These are phyloP conservation scores for Hippolais icterina DNA, from an alignment of 2,113 vertebrate species.

Conservation along the genomic window DNA sequence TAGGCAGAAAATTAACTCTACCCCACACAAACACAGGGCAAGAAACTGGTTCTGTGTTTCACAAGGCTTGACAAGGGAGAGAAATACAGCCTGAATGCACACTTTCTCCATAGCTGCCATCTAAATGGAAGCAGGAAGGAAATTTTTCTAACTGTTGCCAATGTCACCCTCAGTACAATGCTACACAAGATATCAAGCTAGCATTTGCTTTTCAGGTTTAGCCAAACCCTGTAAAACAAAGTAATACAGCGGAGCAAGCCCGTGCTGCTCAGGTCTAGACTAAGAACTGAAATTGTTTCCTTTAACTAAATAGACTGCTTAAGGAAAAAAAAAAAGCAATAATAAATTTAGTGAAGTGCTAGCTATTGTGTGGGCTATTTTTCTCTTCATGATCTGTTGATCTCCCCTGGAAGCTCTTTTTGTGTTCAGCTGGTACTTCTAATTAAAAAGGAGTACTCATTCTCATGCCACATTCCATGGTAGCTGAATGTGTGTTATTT, in stretches of 20 bases:
- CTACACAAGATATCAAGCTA: not conserved
- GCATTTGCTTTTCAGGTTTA: not conserved
- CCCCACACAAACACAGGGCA: not conserved
- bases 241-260: not conserved
- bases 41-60: not conserved
- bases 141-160: not conserved
- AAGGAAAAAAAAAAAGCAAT: not conserved
- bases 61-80: not conserved
- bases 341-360: not conserved
- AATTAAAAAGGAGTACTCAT: not conserved
- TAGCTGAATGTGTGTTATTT: not conserved
- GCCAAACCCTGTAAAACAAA: not conserved
- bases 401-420: not conserved
- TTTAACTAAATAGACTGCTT: not conserved
- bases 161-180: not conserved
- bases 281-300: not conserved
- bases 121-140: not conserved
- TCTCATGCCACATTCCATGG: not conserved
- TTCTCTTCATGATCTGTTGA: not conserved
- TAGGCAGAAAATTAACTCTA: not conserved
- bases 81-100: not conserved
- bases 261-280: not conserved
- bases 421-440: not conserved
- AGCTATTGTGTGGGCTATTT: not conserved
- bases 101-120: not conserved